Evolutionary conservation across 2,113 vertebrate species (phyloP).

Genomic region (Apus apus): DNA sequence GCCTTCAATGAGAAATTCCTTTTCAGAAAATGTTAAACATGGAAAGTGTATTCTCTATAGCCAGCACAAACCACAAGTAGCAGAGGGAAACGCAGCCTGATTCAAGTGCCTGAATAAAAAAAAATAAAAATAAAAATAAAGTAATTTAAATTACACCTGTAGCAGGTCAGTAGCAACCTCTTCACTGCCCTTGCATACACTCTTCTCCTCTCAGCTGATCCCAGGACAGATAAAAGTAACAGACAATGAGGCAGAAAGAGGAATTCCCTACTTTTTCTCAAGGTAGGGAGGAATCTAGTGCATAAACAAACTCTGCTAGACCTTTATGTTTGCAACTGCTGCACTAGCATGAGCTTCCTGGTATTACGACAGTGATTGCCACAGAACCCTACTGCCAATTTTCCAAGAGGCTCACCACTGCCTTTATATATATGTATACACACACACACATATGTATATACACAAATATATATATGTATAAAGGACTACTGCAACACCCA

Average conservation of each 20-base stretch:
- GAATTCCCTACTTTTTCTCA: background rate
- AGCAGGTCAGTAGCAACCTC: background rate
- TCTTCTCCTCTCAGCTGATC: background rate
- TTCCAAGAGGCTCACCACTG: background rate
- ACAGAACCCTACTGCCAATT: background rate
- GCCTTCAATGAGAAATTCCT: background rate
- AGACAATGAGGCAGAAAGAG: background rate
- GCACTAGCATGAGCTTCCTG: background rate
- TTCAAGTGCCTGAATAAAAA: background rate
- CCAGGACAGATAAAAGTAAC: background rate
- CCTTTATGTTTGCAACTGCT: background rate
- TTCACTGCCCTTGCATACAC: background rate
- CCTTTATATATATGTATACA: background rate
- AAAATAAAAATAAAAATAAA: background rate
- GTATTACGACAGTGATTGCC: background rate
- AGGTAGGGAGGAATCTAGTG: background rate
- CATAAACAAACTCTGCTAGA: rapidly evolving
- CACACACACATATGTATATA: too few relatives aligned
- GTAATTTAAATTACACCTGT: background rate
- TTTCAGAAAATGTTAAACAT: background rate
- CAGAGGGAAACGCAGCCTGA: conserved; percentile 11
- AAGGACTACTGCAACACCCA: background rate
- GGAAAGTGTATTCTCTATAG: conserved; percentile 20
- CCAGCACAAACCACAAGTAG: background rate
- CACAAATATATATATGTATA: background rate